Conservation (phyloP, 2,888 invertebrate genomes). For the Margaritifera margaritifera region DNA sequence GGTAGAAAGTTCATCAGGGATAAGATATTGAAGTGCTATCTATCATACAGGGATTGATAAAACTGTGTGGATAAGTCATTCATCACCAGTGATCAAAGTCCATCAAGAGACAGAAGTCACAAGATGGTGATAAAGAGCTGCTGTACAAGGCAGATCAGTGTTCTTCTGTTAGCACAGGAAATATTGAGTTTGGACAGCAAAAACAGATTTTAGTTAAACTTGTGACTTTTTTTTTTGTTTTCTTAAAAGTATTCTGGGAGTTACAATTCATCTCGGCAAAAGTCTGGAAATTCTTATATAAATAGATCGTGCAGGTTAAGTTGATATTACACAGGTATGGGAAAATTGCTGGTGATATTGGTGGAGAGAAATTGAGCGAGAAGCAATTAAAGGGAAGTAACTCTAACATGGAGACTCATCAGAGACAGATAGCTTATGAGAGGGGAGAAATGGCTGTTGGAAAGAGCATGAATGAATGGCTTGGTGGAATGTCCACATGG, state of each 20-base stretch:
- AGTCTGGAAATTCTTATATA: no score
- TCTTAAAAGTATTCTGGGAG: background rate
- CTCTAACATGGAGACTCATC: constrained; percentile 3
- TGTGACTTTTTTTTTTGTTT: constrained; percentile 13
- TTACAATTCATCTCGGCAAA: no score
- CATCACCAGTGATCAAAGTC: constrained; percentile 52
- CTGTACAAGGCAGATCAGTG: no score
- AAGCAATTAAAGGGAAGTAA: constrained; percentile 4
- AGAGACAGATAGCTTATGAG: constrained; percentile 13
- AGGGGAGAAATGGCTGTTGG: constrained; percentile 29
- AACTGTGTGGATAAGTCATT: constrained; percentile 47
- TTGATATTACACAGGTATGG: no score
- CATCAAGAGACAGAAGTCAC: constrained; percentile 39
- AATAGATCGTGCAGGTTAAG: no score
- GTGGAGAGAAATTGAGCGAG: constrained; percentile 4
- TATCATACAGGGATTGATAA: constrained; percentile 51
- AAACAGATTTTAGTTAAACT: constrained; percentile 12
- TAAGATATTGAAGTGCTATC: background rate
- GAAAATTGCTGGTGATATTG: no score
- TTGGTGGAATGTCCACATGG: constrained; percentile 10
- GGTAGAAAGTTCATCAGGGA: constrained; percentile 5
- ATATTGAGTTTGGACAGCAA: no score
- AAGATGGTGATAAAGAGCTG: background rate
- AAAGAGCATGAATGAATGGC: constrained; percentile 34
- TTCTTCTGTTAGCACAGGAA: no score